A percentile compares a stretch with the other conserved stretches of the same genome.
phyloP scores from a whole-genome alignment of 2,797 vertebrate genomes.

The Spinus pinus region DNA sequence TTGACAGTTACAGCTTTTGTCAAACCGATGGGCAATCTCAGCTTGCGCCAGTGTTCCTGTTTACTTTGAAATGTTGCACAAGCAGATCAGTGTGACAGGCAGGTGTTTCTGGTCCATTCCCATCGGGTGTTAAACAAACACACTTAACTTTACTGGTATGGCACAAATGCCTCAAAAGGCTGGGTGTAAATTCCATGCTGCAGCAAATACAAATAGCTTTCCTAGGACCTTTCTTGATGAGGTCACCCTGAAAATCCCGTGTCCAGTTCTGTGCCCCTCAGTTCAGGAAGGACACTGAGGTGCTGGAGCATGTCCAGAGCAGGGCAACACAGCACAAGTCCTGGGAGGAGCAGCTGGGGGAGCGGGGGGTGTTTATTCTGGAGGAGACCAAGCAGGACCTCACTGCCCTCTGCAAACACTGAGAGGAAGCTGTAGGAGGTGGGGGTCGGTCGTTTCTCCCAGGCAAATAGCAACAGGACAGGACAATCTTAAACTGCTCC shows the following conservation, averaged over 20 bases:
- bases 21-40: not conserved
- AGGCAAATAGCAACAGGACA: accelerated
- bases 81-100: not conserved
- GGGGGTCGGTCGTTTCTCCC: not conserved
- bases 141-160: no score
- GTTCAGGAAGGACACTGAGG: not conserved
- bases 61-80: not conserved
- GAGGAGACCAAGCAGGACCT: no score
- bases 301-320: not conserved
- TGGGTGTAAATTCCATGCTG: accelerated
- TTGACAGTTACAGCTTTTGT: not conserved
- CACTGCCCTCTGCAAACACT: not conserved
- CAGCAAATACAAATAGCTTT: not conserved
- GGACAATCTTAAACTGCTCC: no score
- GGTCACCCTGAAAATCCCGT: accelerated
- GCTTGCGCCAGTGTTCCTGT: not conserved
- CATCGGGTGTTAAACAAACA: not conserved
- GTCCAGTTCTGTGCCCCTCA: not conserved
- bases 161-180: not conserved
- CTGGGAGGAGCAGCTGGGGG: not conserved
- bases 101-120: not conserved
- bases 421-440: not conserved
- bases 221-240: not conserved
- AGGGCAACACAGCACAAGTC: not conserved
- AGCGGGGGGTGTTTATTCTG: not conserved